These are phyloP conservation scores for Endomychus coccineus DNA, from an alignment of 2,888 invertebrate genomes.

Conservation along the genomic window DNA sequence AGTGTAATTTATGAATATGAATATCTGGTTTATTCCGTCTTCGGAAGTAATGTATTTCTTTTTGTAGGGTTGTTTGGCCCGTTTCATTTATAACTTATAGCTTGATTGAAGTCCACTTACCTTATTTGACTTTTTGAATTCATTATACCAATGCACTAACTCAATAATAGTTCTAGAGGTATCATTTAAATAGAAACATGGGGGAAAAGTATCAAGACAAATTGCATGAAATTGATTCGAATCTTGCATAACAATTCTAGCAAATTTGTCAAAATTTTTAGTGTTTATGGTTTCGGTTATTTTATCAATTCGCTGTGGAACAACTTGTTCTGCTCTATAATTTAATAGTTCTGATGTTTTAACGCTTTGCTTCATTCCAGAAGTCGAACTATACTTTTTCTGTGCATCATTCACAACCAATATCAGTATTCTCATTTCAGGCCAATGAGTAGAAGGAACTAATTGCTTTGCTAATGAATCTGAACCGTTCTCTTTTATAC, in stretches of 20 bases:
- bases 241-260: conserved; percentile 93
- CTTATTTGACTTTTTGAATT: conserved; percentile 53
- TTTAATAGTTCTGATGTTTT: conserved; percentile 77
- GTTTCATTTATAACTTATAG: no score
- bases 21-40: no score
- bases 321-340: conserved; percentile 62
- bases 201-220: conserved; percentile 89
- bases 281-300: conserved; percentile 54
- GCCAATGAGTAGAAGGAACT: conserved; percentile 73
- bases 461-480: conserved; percentile 76
- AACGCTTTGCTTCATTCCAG: conserved; percentile 78
- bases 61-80: no score
- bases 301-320: conserved; percentile 60
- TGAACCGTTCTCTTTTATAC: conserved; percentile 53
- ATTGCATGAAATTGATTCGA: conserved; percentile 96
- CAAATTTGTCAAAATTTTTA: conserved; percentile 75
- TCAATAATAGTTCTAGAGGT: conserved; percentile 72
- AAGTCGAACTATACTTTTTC: conserved; percentile 81
- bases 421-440: conserved; percentile 80
- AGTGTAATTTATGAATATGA: no score
- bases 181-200: conserved; percentile 88
- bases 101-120: conserved; percentile 42
- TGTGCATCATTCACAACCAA: conserved; percentile 77
- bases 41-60: no score
- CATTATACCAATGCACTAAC: conserved; percentile 79